These are phyloP conservation scores for Dichetophora obliterata DNA, from an alignment of 2,888 invertebrate species.

Conservation along the genomic window DNA sequence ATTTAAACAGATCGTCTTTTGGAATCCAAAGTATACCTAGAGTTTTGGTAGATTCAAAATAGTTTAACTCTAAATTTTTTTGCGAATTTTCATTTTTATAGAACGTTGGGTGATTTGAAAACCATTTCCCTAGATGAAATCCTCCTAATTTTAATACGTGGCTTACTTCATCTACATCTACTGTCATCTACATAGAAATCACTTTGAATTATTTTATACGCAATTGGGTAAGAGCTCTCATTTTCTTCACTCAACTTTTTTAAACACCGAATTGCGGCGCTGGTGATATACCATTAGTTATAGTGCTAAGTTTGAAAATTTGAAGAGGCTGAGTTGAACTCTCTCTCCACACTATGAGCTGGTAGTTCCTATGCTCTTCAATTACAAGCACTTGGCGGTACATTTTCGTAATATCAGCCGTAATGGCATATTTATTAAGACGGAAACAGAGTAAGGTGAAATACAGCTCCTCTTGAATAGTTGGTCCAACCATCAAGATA, in stretches of 20 bases:
- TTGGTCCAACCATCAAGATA: too few species aligned
- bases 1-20: not conserved
- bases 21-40: not conserved
- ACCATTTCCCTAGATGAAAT: slow-evolving; percentile 43
- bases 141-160: slow-evolving; percentile 30
- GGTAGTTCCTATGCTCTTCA: too few species aligned
- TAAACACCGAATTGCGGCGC: not conserved
- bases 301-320: too few species aligned
- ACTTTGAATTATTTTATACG: not conserved
- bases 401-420: too few species aligned
- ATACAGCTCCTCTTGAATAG: too few species aligned
- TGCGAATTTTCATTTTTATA: not conserved
- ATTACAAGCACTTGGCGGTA: too few species aligned
- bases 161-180: slow-evolving; percentile 24
- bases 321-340: not conserved
- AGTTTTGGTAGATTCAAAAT: not conserved
- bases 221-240: not conserved
- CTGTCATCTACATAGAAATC: not conserved
- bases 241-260: not conserved
- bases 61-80: not conserved
- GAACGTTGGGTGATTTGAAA: slow-evolving; percentile 31
- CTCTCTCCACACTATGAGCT: too few species aligned
- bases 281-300: too few species aligned
- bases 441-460: too few species aligned
- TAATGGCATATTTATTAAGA: too few species aligned